Evolutionary conservation across 1,140 invertebrate species (phyloP), one percentile per base, ranked within the genome.

Genomic region (Heliconius congener): DNA sequence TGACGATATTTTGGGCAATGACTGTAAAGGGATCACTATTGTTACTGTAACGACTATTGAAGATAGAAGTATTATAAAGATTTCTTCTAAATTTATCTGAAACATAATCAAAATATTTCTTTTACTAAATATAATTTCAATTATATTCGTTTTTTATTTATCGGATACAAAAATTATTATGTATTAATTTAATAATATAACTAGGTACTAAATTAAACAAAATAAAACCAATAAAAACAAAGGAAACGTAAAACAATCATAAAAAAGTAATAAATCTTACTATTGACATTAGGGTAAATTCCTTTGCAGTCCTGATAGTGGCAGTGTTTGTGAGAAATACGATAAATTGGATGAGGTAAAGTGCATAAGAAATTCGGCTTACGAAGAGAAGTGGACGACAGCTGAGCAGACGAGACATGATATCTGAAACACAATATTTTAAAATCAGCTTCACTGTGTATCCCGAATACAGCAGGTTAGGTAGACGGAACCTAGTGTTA

Each of bases 311-410:
- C 86, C 95, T 95, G 16, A 94, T 92, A 52, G 93, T 95, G 70
- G 95, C 96, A 55, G 96, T 93, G 73, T 96, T 96, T 71, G 96
- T 96, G 78, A 96, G 96, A 87, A 96, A 96, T 76, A 96, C 94
- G 34, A 96, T 93, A 80, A 97, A 97, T 90, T 98, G 97, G 55
- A 96, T 95, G 2, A 98, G 94, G 84, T 97, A 98, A n/a, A 97
- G 93, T 3, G 96, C 95, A 82, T 97, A 98, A 0, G 97, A 97
- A 57, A 98, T 93, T 80, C 96, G 95, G 81, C 96, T 97, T 66
- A 97, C 95, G 13, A 97, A 90, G 13, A 96, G 91, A 77, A 97
- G 92, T 72, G 95, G 95, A 57, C 95, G 95, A 87, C 95, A 96
- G n/a, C 96, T 96, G 3, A 98, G 91, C n/a, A 97, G 87, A 75